phyloP scores from a whole-genome alignment of 2,113 vertebrate genomes.

The Eonycteris spelaea region DNA sequence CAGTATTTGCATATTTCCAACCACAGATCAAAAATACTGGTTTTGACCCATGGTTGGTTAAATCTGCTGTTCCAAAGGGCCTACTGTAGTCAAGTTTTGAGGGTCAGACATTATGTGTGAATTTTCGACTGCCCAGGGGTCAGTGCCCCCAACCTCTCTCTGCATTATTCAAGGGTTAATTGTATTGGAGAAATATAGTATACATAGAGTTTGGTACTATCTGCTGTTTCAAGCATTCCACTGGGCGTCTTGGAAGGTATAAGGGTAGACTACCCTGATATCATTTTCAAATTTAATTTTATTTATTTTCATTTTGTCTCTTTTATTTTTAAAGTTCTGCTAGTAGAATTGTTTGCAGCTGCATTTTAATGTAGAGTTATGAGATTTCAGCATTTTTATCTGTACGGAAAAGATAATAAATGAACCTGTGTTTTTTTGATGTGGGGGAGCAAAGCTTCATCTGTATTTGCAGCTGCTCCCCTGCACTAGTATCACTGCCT shows the following conservation, averaged over 20 bases:
- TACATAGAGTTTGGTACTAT: background rate
- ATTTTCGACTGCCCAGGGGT: background rate
- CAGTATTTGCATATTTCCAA: background rate
- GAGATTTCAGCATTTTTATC: background rate
- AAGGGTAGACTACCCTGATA: background rate
- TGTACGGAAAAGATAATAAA: background rate
- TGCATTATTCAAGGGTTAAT: background rate
- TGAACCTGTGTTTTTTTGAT: background rate
- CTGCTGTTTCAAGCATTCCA: background rate
- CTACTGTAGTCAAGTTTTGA: background rate
- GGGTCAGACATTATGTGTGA: background rate
- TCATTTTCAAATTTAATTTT: background rate
- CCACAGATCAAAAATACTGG: background rate
- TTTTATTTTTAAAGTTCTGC: background rate
- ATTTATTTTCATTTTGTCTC: background rate
- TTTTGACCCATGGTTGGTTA: background rate
- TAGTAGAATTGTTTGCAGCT: background rate
- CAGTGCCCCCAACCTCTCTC: background rate
- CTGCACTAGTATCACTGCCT: too few species aligned
- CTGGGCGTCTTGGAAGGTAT: background rate
- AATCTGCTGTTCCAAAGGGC: background rate
- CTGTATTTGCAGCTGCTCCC: too few species aligned
- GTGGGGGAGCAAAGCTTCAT: too few species aligned
- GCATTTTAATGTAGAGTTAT: background rate
- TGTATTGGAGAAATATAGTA: background rate